A percentile compares a stretch with the other conserved stretches of the same genome.
phyloP scores from a whole-genome alignment of 2,888 invertebrate genomes.

The Cepaea hortensis region DNA sequence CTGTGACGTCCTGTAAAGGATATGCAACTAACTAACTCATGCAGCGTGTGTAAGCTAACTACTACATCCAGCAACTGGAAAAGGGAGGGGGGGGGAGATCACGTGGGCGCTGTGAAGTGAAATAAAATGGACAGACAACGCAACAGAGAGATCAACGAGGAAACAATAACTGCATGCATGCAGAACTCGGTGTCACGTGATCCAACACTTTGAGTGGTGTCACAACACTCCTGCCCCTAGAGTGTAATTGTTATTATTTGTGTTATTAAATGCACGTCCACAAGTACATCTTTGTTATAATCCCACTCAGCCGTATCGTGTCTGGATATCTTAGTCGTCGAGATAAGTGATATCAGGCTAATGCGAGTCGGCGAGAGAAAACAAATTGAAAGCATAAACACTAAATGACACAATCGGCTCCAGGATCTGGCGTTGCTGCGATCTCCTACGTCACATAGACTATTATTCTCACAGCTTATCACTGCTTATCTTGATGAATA shows the following conservation, averaged over 20 bases:
- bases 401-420: slow-evolving; percentile 9
- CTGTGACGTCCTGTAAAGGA: too few relatives aligned
- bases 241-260: slow-evolving; percentile 4
- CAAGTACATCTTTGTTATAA: slow-evolving; percentile 18
- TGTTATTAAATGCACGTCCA: slow-evolving; percentile 18
- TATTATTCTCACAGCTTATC: slow-evolving; percentile 21
- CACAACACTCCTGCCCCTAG: not conserved
- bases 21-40: too few relatives aligned
- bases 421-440: slow-evolving; percentile 9
- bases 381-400: slow-evolving; percentile 37
- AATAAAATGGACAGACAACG: too few relatives aligned
- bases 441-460: slow-evolving; percentile 4
- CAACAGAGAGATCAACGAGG: too few relatives aligned
- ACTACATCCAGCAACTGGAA: too few relatives aligned
- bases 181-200: too few relatives aligned
- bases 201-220: too few relatives aligned
- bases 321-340: not conserved
- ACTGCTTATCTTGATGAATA: slow-evolving; percentile 16
- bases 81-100: too few relatives aligned
- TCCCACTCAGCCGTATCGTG: not conserved
- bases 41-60: too few relatives aligned
- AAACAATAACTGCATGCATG: too few relatives aligned
- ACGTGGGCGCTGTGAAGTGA: too few relatives aligned
- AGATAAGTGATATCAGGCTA: slow-evolving; percentile 20
- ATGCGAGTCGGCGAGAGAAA: slow-evolving; percentile 11